phyloP scores from a whole-genome alignment of 2,888 invertebrate genomes.

The Thera britannica region DNA sequence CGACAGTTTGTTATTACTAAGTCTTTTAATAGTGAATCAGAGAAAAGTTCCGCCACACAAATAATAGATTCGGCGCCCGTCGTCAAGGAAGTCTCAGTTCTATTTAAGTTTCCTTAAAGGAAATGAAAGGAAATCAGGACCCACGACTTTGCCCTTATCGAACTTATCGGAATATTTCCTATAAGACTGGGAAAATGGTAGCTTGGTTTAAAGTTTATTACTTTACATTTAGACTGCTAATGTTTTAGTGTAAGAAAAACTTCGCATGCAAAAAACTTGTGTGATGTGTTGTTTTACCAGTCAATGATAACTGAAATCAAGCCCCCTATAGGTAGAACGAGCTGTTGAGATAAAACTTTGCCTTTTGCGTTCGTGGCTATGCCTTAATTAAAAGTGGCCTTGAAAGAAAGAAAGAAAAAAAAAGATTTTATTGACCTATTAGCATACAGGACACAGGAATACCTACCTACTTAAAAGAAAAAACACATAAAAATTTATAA shows the following conservation, averaged over 20 bases:
- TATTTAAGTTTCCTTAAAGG: constrained; percentile 84
- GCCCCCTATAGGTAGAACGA: no score
- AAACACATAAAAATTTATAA: no score
- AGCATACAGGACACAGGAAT: no score
- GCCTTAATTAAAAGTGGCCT: no score
- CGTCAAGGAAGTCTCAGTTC: constrained; percentile 81
- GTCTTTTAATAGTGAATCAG: constrained; percentile 59
- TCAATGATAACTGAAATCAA: no score
- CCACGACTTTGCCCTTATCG: constrained; percentile 77
- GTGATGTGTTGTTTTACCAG: no score
- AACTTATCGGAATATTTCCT: constrained; percentile 78
- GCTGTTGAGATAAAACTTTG: no score
- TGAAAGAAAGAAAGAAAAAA: no score
- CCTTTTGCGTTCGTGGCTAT: no score
- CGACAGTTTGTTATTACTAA: constrained; percentile 50
- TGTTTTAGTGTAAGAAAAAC: not conserved
- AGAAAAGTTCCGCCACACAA: constrained; percentile 76
- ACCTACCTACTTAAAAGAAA: no score
- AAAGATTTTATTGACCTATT: no score
- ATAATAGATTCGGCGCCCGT: constrained; percentile 82
- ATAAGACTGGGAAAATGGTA: constrained; percentile 53
- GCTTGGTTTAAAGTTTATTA: constrained; percentile 46
- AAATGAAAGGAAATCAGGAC: constrained; percentile 83
- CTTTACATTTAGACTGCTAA: not conserved
- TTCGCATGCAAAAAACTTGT: not conserved